Evolutionary conservation across 2,888 invertebrate species (phyloP).

Genomic region (Agonopterix subpropinquella): DNA sequence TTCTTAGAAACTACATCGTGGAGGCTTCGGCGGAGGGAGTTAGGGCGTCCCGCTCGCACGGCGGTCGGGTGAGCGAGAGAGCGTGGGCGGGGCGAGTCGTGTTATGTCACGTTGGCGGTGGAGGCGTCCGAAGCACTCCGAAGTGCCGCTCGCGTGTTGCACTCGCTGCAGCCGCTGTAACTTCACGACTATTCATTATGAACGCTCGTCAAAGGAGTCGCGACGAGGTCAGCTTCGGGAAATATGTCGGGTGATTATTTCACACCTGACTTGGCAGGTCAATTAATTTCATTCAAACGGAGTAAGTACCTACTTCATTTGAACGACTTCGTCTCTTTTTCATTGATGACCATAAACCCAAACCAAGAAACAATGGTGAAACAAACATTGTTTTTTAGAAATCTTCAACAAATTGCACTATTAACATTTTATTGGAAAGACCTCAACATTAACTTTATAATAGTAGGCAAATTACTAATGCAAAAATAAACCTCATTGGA

Average conservation of each 20-base stretch:
- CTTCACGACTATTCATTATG: constrained; percentile 58
- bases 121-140: constrained; percentile 35
- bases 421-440: too few species aligned
- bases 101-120: constrained; percentile 55
- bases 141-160: constrained; percentile 34
- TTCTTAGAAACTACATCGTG: constrained; percentile 64
- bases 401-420: too few species aligned
- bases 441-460: too few species aligned
- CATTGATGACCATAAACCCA: too few species aligned
- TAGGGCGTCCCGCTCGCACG: constrained; percentile 45
- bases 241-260: constrained; percentile 5
- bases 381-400: background rate
- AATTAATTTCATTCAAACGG: background rate
- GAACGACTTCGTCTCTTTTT: too few species aligned
- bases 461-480: background rate
- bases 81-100: constrained; percentile 61
- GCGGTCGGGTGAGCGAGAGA: constrained; percentile 46
- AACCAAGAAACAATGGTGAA: background rate
- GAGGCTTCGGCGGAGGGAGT: constrained; percentile 65
- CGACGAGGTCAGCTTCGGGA: constrained; percentile 34
- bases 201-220: constrained; percentile 35
- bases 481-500: constrained; percentile 23
- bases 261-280: constrained; percentile 4
- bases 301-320: too few species aligned
- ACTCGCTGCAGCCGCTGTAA: constrained; percentile 40